Evolutionary conservation across 1,140 invertebrate genomes (phyloP), one percentile per base, ranked within the genome.

Genomic region (Proales similis): DNA sequence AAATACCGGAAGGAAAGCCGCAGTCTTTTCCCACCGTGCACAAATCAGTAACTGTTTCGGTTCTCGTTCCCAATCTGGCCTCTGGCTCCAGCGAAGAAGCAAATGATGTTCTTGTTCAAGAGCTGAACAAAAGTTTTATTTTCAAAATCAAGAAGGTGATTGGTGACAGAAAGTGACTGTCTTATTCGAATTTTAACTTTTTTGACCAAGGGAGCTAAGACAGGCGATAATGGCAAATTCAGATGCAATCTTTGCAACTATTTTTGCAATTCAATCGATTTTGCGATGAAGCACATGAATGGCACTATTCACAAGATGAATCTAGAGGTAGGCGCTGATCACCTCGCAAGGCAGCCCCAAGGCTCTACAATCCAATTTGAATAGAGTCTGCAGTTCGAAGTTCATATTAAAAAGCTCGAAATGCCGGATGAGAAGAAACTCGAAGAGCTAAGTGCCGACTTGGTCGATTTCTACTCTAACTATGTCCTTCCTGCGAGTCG

Each of bases 191-290:
- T 88, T 79, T 65, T 68, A 4, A 62, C 38, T 9, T 65, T 46
- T 48, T 48, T 43, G 30, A 62, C 36, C n/a, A n/a, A 75, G 74
- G 70, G 68, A 67, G 72, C 70, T 24, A 4, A 49, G 2, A 65
- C 65, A 30, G 74, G 72, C 65, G 69, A 69, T 7, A 68, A 68
- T 60, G 74, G 73, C 32, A 68, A 66, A 38, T 77, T 66, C 64
- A 74, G 70, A 62, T 77, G 75, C 66, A 70, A 72, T 17, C 65
- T 77, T 11, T 77, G 75, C 70, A 73, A 75, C 12, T 77, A 72
- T 67, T 74, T 76, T 63, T 70, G 73, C 66, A 70, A 74, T 60
- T 67, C 46, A 22, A 48, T 69, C 0, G 61, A 65, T 36, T 67
- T 72, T 47, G 70, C 69, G 53, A 57, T 67, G 49, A 66, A 67